phyloP scores from a whole-genome alignment of 2,113 vertebrate genomes.

The Vulpes vulpes region DNA sequence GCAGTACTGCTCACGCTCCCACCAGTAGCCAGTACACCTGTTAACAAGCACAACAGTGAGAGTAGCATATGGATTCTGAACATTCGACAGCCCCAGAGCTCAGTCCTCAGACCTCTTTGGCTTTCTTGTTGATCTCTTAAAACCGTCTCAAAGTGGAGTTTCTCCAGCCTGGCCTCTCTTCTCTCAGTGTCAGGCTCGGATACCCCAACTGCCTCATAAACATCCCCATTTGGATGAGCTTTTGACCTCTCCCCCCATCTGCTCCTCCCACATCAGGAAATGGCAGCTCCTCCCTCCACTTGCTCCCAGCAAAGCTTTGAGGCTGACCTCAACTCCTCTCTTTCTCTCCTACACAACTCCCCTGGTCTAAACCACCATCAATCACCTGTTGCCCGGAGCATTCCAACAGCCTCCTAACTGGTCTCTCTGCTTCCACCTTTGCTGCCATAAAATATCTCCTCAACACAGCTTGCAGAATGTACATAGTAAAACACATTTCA shows the following conservation, averaged over 20 bases:
- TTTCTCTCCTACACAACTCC: not conserved
- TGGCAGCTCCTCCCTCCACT: not conserved
- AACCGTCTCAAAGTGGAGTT: not conserved
- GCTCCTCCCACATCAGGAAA: not conserved
- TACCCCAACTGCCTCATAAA: not conserved
- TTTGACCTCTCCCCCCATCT: not conserved
- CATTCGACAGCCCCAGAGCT: too few relatives aligned
- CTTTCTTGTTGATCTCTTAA: not conserved
- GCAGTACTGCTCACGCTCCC: not conserved
- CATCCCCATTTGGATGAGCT: not conserved
- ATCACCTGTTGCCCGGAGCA: not conserved
- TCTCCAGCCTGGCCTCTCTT: not conserved
- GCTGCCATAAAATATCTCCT: not conserved
- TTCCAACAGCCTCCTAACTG: not conserved
- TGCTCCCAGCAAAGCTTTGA: not conserved
- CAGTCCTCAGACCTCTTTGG: not conserved
- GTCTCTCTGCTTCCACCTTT: not conserved
- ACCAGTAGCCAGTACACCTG: not conserved
- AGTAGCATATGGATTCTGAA: not conserved
- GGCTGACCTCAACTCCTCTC: not conserved
- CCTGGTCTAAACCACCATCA: too few relatives aligned
- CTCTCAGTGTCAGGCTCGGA: too few relatives aligned
- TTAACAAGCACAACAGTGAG: too few relatives aligned
- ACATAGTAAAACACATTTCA: not conserved
- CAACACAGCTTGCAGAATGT: not conserved